Evolutionary conservation across 2,797 vertebrate genomes (phyloP).

Genomic region (Rhinogobio ventralis): DNA sequence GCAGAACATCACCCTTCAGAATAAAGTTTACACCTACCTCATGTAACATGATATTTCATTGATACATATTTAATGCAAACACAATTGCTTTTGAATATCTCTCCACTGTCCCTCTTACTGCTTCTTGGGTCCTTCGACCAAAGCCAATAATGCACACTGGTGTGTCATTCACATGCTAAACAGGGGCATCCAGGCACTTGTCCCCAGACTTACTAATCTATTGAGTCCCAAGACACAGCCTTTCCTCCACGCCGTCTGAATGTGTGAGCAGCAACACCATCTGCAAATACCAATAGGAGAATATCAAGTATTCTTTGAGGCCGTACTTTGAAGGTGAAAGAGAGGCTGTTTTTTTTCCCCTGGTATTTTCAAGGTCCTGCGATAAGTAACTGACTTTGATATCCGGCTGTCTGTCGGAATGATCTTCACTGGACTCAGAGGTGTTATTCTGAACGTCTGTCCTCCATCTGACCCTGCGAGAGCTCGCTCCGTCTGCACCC

Average conservation of each 20-base stretch:
- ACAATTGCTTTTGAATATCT: constrained; percentile 42
- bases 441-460: constrained; percentile 33
- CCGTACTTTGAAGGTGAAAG: constrained; percentile 46
- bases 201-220: constrained; percentile 61
- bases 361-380: constrained; percentile 49
- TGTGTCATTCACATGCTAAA: constrained; percentile 66
- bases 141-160: constrained; percentile 51
- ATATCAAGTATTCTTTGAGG: constrained; percentile 53
- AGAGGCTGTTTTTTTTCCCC: neutral
- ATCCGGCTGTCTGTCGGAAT: constrained; percentile 47
- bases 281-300: constrained; percentile 56
- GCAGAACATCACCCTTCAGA: neutral
- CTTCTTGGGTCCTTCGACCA: constrained; percentile 38
- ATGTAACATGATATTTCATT: constrained; percentile 19
- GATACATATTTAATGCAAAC: constrained; percentile 55
- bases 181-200: constrained; percentile 62
- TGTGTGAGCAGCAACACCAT: constrained; percentile 53
- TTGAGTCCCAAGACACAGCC: constrained; percentile 57
- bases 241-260: constrained; percentile 52
- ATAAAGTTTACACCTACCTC: neutral
- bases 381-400: constrained; percentile 53
- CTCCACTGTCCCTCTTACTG: constrained; percentile 39
- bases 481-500: constrained; percentile 14
- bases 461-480: constrained; percentile 38
- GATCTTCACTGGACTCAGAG: constrained; percentile 45